phyloP scores from a whole-genome alignment of 2,888 invertebrate species.

The Phymatocera aterrima region DNA sequence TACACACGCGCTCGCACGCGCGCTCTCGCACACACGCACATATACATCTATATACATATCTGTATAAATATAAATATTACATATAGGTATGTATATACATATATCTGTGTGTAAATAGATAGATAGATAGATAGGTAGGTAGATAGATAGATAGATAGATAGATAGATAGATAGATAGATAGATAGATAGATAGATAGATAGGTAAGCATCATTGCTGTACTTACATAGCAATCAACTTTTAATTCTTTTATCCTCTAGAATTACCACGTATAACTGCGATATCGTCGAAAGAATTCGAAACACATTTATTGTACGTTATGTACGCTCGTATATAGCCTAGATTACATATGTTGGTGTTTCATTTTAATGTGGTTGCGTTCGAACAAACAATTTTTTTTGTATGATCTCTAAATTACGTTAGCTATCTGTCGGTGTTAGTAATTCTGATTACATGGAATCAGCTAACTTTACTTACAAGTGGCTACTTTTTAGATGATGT shows the following conservation, averaged over 20 bases:
- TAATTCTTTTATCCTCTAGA: conserved; percentile 15
- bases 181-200: too few species aligned
- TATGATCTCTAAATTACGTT: conserved; percentile 50
- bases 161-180: neutral
- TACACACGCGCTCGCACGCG: neutral
- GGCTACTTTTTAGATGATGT: conserved; percentile 54
- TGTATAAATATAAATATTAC: neutral
- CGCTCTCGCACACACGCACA: too few species aligned
- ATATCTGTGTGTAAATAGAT: neutral
- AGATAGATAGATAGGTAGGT: conserved; percentile 9
- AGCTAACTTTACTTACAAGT: conserved; percentile 52
- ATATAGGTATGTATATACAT: neutral
- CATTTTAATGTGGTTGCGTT: conserved; percentile 34
- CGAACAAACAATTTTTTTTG: conserved; percentile 32
- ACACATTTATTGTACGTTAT: conserved; percentile 27
- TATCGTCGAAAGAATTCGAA: conserved; percentile 38
- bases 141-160: neutral
- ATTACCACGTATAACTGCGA: conserved; percentile 42
- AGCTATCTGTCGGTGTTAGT: conserved; percentile 52
- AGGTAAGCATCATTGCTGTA: conserved; percentile 32
- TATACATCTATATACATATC: neutral
- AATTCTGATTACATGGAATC: conserved; percentile 52
- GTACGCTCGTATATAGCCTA: conserved; percentile 40
- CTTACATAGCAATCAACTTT: neutral
- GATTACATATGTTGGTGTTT: conserved; percentile 45